phyloP scores from a whole-genome alignment of 2,113 vertebrate species.

The Misgurnus mizolepis region DNA sequence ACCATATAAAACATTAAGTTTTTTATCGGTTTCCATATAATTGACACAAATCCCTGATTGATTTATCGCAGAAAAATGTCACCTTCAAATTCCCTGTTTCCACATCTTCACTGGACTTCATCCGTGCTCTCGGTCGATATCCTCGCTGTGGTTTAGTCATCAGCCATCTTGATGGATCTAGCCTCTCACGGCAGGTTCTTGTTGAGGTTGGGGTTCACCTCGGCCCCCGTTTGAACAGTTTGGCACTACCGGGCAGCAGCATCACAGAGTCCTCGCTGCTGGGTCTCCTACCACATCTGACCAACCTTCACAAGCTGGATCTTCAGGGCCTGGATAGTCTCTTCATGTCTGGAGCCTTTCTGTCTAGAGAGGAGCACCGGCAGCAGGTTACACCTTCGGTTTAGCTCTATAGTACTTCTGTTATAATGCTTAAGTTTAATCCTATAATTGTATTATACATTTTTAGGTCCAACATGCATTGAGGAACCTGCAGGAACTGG shows the following conservation, averaged over 20 bases:
- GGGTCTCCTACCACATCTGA: constrained; percentile 75
- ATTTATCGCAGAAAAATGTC: constrained; percentile 67
- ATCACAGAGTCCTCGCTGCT: constrained; percentile 78
- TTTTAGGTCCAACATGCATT: constrained; percentile 67
- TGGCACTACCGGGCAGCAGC: constrained; percentile 78
- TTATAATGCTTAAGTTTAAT: neutral
- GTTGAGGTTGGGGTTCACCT: constrained; percentile 68
- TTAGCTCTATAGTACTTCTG: neutral
- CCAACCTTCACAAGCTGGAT: constrained; percentile 73
- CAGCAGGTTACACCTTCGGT: constrained; percentile 58
- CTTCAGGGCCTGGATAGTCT: constrained; percentile 83
- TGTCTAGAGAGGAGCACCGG: constrained; percentile 73
- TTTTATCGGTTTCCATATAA: neutral
- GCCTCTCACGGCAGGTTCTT: constrained; percentile 72
- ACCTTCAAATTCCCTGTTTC: constrained; percentile 79
- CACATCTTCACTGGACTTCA: constrained; percentile 71
- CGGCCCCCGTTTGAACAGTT: constrained; percentile 73
- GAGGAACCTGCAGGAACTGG: constrained; percentile 76
- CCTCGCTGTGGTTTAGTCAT: constrained; percentile 73
- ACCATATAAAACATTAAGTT: neutral
- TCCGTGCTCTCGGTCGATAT: constrained; percentile 68
- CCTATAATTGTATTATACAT: neutral
- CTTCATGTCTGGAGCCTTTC: constrained; percentile 80
- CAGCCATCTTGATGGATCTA: constrained; percentile 77
- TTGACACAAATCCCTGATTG: neutral